Base-by-base conservation (phyloP, 2,797 vertebrate genomes). In the Spinus pinus region DNA sequence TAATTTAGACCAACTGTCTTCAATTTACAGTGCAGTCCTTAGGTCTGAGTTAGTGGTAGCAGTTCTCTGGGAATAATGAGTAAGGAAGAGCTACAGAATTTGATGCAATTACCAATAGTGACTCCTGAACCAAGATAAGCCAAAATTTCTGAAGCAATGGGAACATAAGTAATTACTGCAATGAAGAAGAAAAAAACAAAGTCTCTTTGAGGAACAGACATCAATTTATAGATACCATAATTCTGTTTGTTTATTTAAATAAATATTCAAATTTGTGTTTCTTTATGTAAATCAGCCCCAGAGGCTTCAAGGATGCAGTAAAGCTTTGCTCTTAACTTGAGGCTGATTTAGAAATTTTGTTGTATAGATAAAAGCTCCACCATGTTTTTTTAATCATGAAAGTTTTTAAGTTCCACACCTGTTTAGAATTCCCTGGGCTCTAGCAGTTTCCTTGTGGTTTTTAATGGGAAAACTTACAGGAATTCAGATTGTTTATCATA, bases 401-500 rank as follows among this genome's bases (percentile, higher is more conserved):
- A 72, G 25, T 50, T 93, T 93, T 78, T 6, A 60, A 81, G 56
- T 85, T 87, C 33, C 82, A 21, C 6, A 19, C 74, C 65, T 90
- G 57, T n/a, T 80, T 53, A 67, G 49, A 93, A 95, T 96, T 97
- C 90, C 74, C 84, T 56, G 33, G 42, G 49, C 58, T 93, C 31
- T 42, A 58, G 58, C 64, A 90, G 62, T 90, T 97, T 94, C 61
- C 93, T 85, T 92, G 61, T 93, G 94, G 67, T 90, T 97, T 96
- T 81, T 88, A 91, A 78, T 35, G 54, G 70, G 83, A 92, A 95
- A 86, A 81, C 31, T 42, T 42, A 13, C 24, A 96, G 81, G 88
- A 94, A 94, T 80, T 82, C 28, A 58, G 77, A 35, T 81, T 47
- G 50, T 94, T 96, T 89, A 80, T 91, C 31, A 44, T 73, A 75